Percentiles rank a stretch among this genome's conserved stretches.
Conservation (phyloP, 2,113 vertebrate species). For the Peromyscus californicus region DNA sequence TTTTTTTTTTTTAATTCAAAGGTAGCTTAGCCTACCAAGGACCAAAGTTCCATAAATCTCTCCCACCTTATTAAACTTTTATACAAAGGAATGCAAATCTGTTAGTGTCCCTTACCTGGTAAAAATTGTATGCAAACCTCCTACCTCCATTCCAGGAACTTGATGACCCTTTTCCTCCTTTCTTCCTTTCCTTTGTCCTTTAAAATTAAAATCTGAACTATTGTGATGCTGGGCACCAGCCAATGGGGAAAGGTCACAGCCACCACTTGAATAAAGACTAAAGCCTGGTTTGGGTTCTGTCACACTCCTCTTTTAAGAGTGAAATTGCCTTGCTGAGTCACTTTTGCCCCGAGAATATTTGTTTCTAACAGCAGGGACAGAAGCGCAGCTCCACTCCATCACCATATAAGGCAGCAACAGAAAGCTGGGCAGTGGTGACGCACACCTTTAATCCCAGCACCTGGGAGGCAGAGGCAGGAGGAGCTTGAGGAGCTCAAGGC, state of each 20-base stretch:
- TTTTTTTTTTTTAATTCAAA: background rate
- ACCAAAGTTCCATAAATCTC: background rate
- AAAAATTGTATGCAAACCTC: background rate
- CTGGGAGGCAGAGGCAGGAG: background rate
- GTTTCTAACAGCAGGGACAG: background rate
- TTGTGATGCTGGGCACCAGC: background rate
- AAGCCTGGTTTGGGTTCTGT: background rate
- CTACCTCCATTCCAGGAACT: background rate
- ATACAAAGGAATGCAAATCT: background rate
- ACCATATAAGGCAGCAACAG: background rate
- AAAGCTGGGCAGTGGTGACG: background rate
- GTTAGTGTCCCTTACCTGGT: background rate
- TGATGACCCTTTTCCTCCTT: background rate
- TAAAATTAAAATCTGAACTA: background rate
- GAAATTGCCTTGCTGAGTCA: background rate
- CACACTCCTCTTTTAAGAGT: background rate
- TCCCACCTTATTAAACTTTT: background rate
- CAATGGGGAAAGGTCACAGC: background rate
- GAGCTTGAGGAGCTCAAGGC: background rate
- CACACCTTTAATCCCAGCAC: background rate
- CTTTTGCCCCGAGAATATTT: background rate
- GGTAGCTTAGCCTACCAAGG: background rate
- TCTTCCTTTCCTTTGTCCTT: background rate
- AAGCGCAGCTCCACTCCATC: background rate
- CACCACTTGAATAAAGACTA: background rate